Conservation (phyloP, 2,888 invertebrate genomes). For the Plemyria rubiginata region DNA sequence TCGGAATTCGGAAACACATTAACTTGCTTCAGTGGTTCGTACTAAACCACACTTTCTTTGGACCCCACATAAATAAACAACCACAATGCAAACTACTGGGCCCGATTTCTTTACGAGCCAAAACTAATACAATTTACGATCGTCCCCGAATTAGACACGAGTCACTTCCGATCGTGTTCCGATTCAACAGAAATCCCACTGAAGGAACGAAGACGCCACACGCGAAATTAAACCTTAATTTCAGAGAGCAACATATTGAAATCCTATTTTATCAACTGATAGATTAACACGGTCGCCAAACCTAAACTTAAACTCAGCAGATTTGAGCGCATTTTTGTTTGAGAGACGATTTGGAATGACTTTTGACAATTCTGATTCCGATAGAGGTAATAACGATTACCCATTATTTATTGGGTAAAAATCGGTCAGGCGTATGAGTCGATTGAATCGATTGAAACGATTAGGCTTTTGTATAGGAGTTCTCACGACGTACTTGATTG, state of each 20-base stretch:
- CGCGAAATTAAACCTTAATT: slow-evolving; percentile 2
- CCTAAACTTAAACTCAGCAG: not conserved
- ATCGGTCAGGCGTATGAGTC: slow-evolving; percentile 41
- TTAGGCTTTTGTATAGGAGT: slow-evolving; percentile 11
- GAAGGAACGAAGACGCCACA: not conserved
- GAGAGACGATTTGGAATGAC: slow-evolving; percentile 3
- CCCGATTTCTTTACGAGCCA: slow-evolving; percentile 73
- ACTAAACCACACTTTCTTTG: slow-evolving; percentile 16
- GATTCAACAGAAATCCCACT: not conserved
- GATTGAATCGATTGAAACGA: slow-evolving; percentile 31
- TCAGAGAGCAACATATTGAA: not conserved
- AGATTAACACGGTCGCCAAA: not conserved
- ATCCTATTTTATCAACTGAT: not conserved
- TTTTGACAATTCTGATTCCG: slow-evolving; percentile 21
- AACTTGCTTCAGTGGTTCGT: slow-evolving; percentile 14
- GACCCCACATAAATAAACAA: slow-evolving; percentile 27
- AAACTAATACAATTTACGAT: slow-evolving; percentile 69
- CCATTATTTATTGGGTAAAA: slow-evolving; percentile 42
- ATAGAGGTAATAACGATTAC: slow-evolving; percentile 40
- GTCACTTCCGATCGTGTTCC: slow-evolving; percentile 27
- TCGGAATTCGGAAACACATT: not conserved
- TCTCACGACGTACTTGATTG: slow-evolving; percentile 15
- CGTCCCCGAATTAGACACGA: slow-evolving; percentile 33
- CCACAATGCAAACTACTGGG: slow-evolving; percentile 45
- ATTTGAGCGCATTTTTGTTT: not conserved